Base-by-base conservation (phyloP, 1,140 invertebrate genomes). In the Tetramorium alpestre region DNA sequence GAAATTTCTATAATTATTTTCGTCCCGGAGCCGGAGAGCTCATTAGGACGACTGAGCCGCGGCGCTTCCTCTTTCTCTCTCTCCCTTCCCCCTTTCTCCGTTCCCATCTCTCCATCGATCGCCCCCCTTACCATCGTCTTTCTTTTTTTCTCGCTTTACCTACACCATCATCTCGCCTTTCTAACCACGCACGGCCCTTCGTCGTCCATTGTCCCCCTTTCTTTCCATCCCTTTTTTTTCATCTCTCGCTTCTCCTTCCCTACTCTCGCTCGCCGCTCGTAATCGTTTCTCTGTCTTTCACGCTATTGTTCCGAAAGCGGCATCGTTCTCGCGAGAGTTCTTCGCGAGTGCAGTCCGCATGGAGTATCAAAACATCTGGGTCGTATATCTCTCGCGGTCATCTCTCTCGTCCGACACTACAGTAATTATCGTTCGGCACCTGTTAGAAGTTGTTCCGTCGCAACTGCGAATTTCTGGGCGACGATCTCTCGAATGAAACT, bases 1-100 rank as follows among this genome's bases (percentile, higher is more conserved):
- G 89, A 90, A 90, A 90, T 90, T 90, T 90, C 89, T 90, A 90
- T 90, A 90, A 90, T 90, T 90, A 90, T 90, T 90, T 90, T 90
- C 89, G 89, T 90, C 89, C 88, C 88, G 76, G 56, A 88, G 88
- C 80, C 80, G 58, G 75, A 75, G 76, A 88, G 89, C 88, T 90
- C 89, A 90, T 90, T 90, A 90, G 88, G 88, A 87, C 88, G 89
- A 49, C 33, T 65, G 86, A 85, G 49, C 70, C 54, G 64, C 72
- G 75, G 77, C 80, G 72, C 86, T 82, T 88, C 51, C 38, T 84
- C 88, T 64, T 77, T 75, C 69, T 44, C 75, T 58, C 47, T 25
- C 62, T 28, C 10, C 18, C 13, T 16, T n/a, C 8, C 16, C 47
- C 16, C 33, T 25, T 18, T 49, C 22, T 1, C 25, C 64, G n/a